phyloP scores from a whole-genome alignment of 2,888 invertebrate genomes.

The Tetragonula carbonaria region DNA sequence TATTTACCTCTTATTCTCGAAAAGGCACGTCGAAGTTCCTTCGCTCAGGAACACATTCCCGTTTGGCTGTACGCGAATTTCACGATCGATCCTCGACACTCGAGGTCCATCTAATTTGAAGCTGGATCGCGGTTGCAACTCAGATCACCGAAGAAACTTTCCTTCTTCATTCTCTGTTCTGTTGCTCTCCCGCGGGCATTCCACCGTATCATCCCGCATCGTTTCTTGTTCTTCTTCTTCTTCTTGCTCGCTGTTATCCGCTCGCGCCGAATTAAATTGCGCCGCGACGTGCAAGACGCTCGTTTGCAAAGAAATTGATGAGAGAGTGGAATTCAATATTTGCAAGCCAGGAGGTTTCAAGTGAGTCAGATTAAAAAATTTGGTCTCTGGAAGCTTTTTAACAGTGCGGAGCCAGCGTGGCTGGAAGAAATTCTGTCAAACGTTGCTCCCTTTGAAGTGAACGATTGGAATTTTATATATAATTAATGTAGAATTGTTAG shows the following conservation, averaged over 20 bases:
- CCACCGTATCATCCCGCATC: background rate
- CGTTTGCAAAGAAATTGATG: background rate
- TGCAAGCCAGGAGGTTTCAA: too few species aligned
- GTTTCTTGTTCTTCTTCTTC: background rate
- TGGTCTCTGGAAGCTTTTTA: too few species aligned
- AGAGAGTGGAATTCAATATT: background rate
- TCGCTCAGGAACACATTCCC: conserved; percentile 9
- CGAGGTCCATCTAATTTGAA: conserved; percentile 41
- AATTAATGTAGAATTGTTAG: too few species aligned
- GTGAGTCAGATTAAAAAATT: too few species aligned
- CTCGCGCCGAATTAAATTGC: background rate
- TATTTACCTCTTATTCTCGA: conserved; percentile 4
- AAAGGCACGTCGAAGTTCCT: background rate
- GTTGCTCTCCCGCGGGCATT: background rate
- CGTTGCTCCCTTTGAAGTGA: too few species aligned
- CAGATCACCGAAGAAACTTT: conserved; percentile 22
- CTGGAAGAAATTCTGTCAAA: too few species aligned
- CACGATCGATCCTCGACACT: background rate
- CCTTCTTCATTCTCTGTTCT: background rate
- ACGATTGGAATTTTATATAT: too few species aligned
- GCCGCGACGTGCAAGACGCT: background rate
- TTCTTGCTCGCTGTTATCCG: background rate
- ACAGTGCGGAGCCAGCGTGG: too few species aligned
- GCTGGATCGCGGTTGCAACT: conserved; percentile 20
- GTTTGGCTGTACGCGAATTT: conserved; percentile 14